phyloP scores from a whole-genome alignment of 2,797 vertebrate species.

The Philypnodon macrostomus region DNA sequence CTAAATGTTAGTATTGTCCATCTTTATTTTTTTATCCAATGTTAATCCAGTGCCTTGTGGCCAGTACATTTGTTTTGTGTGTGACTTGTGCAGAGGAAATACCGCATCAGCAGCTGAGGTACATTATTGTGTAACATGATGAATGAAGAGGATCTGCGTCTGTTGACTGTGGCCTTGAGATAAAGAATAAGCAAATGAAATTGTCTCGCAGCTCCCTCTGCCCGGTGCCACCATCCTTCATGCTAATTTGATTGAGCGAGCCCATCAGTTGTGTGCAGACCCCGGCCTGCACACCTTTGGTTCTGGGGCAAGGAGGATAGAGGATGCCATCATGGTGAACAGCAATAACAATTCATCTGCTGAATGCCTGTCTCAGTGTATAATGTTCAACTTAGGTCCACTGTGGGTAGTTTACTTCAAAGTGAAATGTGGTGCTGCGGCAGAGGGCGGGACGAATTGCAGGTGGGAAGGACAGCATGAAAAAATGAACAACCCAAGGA shows the following conservation, averaged over 20 bases:
- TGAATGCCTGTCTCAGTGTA: constrained; percentile 59
- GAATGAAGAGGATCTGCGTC: constrained; percentile 57
- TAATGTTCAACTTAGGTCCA: constrained; percentile 60
- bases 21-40: constrained; percentile 24
- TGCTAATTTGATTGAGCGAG: constrained; percentile 74
- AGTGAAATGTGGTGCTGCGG: constrained; percentile 45
- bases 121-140: constrained; percentile 66
- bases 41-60: constrained; percentile 26
- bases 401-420: constrained; percentile 65
- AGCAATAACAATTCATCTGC: constrained; percentile 68
- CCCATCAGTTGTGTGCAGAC: constrained; percentile 45
- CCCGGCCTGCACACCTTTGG: constrained; percentile 58
- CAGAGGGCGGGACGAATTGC: constrained; percentile 19
- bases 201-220: constrained; percentile 45
- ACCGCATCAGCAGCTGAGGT: constrained; percentile 31
- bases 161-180: constrained; percentile 68
- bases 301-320: constrained; percentile 27
- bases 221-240: constrained; percentile 60
- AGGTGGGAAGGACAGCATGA: constrained; percentile 12
- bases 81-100: constrained; percentile 55
- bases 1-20: constrained; percentile 18
- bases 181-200: constrained; percentile 77
- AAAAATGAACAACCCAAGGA: background rate
- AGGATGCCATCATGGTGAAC: constrained; percentile 41
- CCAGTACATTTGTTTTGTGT: constrained; percentile 35